These are phyloP conservation scores for Gisinianus flammeolus DNA, from an alignment of 2,888 invertebrate genomes.

Conservation along the genomic window DNA sequence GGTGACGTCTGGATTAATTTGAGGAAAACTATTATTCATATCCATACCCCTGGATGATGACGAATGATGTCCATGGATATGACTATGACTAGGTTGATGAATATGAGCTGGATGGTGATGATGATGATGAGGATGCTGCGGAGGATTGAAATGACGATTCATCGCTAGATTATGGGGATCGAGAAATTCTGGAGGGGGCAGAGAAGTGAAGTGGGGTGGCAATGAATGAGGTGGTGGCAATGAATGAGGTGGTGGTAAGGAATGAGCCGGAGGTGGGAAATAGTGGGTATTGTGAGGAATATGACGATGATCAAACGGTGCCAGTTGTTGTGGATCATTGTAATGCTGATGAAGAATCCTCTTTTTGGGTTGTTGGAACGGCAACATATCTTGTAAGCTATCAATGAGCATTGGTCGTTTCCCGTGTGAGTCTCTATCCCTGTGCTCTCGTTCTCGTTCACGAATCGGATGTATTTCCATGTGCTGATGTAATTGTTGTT, in stretches of 20 bases:
- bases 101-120: background rate
- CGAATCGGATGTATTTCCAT: background rate
- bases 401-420: background rate
- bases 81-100: background rate
- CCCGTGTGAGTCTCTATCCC: background rate
- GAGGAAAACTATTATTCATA: background rate
- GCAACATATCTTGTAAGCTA: background rate
- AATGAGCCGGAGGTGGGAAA: background rate
- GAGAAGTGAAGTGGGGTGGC: too few species aligned
- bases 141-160: background rate
- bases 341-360: background rate
- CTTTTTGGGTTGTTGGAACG: background rate
- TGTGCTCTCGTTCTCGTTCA: background rate
- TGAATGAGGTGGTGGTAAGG: background rate
- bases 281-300: background rate
- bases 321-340: background rate
- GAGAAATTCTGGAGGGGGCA: background rate
- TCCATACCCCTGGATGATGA: slow-evolving; percentile 9
- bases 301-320: background rate
- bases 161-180: background rate
- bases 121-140: background rate
- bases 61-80: background rate
- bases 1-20: slow-evolving; percentile 7
- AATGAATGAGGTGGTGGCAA: background rate
- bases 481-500: background rate